Evolutionary conservation across 2,113 vertebrate genomes (phyloP).

Genomic region (Myiagra hebetior): DNA sequence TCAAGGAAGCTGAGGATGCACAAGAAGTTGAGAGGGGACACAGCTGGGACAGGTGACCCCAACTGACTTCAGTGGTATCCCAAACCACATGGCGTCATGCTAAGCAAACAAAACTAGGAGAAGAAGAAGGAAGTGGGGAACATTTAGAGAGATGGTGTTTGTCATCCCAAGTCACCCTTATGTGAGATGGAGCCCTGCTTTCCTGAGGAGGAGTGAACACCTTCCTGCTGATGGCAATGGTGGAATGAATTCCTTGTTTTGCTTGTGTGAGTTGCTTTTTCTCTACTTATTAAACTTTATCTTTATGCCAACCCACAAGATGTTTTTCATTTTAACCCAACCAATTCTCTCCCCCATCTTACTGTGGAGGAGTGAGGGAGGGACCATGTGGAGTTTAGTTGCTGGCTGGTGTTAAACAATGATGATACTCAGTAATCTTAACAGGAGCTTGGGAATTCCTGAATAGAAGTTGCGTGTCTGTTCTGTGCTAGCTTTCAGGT

Average conservation of each 20-base stretch:
- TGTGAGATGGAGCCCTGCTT: not conserved
- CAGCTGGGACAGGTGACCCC: not conserved
- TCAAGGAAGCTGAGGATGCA: not conserved
- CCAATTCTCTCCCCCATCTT: not conserved
- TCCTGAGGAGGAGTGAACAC: not conserved
- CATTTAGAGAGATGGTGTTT: not conserved
- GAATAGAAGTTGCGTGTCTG: not conserved
- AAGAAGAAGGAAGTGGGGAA: not conserved
- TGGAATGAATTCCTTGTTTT: not conserved
- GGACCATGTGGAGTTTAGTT: accelerated
- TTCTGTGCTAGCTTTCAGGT: not conserved
- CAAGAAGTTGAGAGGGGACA: not conserved
- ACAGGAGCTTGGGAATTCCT: not conserved
- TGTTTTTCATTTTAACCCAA: not conserved
- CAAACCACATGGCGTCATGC: not conserved
- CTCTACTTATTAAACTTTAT: not conserved
- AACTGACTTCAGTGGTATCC: too few species aligned
- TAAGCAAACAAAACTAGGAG: not conserved
- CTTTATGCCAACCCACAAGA: not conserved
- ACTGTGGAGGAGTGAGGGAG: not conserved
- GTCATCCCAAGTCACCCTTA: not conserved
- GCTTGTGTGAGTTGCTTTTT: not conserved
- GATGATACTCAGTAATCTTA: not conserved
- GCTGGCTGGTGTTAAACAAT: not conserved
- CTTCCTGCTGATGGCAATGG: not conserved